Conservation (phyloP, 2,797 vertebrate genomes). For the Meda fulgida region DNA sequence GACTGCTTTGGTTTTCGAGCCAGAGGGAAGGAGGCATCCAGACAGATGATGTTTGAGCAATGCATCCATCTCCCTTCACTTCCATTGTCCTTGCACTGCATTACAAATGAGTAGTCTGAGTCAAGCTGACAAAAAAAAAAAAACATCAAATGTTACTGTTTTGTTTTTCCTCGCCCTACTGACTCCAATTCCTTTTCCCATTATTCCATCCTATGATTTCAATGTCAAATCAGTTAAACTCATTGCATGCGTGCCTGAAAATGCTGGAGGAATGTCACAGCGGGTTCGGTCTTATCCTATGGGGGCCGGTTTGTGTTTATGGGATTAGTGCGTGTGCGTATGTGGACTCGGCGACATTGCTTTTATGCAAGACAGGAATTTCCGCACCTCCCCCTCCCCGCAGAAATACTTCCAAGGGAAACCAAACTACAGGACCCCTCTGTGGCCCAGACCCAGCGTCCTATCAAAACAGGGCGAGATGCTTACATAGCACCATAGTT, state of each 20-base stretch:
- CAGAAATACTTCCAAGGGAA: constrained; percentile 50
- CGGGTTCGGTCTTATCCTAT: background rate
- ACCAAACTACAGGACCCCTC: constrained; percentile 59
- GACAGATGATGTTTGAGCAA: background rate
- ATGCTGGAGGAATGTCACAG: background rate
- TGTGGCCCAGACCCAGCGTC: constrained; percentile 66
- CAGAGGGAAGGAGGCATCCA: constrained; percentile 7
- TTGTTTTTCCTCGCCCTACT: constrained; percentile 10
- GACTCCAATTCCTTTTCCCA: constrained; percentile 5
- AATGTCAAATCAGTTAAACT: background rate
- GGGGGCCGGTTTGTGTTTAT: background rate
- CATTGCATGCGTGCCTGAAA: background rate
- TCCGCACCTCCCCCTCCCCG: constrained; percentile 34
- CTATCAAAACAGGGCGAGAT: constrained; percentile 64
- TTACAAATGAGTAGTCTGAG: constrained; percentile 22
- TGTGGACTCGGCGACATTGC: constrained; percentile 38
- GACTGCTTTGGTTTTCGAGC: constrained; percentile 13
- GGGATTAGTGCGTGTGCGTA: constrained; percentile 7
- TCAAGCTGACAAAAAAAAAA: background rate
- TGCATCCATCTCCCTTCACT: constrained; percentile 6
- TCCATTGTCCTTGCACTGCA: background rate
- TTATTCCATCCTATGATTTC: background rate
- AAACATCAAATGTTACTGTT: constrained; percentile 8
- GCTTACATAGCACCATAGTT: constrained; percentile 54
- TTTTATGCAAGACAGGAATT: constrained; percentile 58